Evolutionary conservation across 2,888 invertebrate species (phyloP).

Genomic region (Erannis defoliaria): DNA sequence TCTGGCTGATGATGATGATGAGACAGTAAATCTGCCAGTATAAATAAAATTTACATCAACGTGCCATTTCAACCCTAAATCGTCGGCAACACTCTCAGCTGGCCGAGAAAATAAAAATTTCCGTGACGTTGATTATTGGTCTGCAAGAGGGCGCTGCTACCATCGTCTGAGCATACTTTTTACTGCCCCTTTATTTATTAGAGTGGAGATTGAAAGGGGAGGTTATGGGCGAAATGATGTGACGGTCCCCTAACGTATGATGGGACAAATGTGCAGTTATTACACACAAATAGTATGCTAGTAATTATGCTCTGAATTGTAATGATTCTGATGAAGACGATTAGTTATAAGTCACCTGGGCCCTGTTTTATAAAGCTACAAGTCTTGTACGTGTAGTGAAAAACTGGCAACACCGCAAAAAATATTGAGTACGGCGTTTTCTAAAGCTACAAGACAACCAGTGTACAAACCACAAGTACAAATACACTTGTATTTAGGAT

Average conservation of each 20-base stretch:
- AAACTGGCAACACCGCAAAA: too few relatives aligned
- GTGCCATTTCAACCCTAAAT: constrained; percentile 32
- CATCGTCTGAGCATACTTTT: constrained; percentile 69
- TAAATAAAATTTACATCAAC: constrained; percentile 30
- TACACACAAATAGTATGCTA: constrained; percentile 40
- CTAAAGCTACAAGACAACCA: too few relatives aligned
- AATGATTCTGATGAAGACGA: background rate
- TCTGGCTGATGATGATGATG: too few relatives aligned
- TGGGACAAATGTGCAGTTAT: constrained; percentile 41
- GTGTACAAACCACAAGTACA: too few relatives aligned
- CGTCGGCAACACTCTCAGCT: constrained; percentile 33
- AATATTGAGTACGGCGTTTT: too few relatives aligned
- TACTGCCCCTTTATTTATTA: constrained; percentile 85
- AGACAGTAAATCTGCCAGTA: background rate
- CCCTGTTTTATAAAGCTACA: too few relatives aligned
- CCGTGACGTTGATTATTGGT: constrained; percentile 67
- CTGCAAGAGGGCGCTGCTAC: constrained; percentile 62
- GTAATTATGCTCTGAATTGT: constrained; percentile 13
- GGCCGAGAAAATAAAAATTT: constrained; percentile 59
- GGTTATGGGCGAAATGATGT: constrained; percentile 69
- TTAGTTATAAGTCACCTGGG: too few relatives aligned
- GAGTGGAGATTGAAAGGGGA: constrained; percentile 84
- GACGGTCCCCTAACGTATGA: constrained; percentile 58
- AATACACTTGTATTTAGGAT: too few relatives aligned
- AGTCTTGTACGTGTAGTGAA: too few relatives aligned